Evolutionary conservation across 2,113 vertebrate genomes (phyloP).

Genomic region (Atractosteus spatula): DNA sequence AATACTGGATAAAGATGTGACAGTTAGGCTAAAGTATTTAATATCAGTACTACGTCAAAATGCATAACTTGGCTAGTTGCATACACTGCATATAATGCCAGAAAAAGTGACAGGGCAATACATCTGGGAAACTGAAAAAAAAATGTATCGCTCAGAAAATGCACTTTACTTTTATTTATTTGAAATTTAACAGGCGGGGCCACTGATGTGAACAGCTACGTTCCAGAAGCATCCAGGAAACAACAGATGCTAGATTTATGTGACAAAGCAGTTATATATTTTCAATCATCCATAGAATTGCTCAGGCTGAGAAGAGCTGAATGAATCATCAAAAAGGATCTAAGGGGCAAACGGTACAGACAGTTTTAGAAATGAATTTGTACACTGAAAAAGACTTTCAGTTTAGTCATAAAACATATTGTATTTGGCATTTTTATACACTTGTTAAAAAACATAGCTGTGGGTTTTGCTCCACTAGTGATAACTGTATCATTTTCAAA

Average conservation of each 20-base stretch:
- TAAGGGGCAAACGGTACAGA: neutral
- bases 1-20: too few relatives aligned
- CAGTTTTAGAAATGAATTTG: neutral
- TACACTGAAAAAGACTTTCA: constrained; percentile 15
- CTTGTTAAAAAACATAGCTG: neutral
- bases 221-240: constrained; percentile 10
- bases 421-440: constrained; percentile 29
- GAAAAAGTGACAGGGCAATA: constrained; percentile 1
- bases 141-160: too few relatives aligned
- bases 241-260: constrained; percentile 49
- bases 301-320: constrained; percentile 29
- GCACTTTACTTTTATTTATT: too few relatives aligned
- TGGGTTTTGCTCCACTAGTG: too few relatives aligned
- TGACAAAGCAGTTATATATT: constrained; percentile 34
- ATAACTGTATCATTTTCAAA: too few relatives aligned
- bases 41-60: too few relatives aligned
- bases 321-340: constrained; percentile 25
- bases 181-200: too few relatives aligned
- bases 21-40: too few relatives aligned
- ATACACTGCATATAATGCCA: neutral
- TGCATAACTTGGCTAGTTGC: neutral
- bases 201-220: too few relatives aligned
- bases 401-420: constrained; percentile 33
- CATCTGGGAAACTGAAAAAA: neutral
- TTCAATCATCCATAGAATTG: constrained; percentile 29